Evolutionary conservation across 1,140 invertebrate genomes (phyloP), one percentile per base, ranked within the genome.

Genomic region (Drosophila trapezifrons): DNA sequence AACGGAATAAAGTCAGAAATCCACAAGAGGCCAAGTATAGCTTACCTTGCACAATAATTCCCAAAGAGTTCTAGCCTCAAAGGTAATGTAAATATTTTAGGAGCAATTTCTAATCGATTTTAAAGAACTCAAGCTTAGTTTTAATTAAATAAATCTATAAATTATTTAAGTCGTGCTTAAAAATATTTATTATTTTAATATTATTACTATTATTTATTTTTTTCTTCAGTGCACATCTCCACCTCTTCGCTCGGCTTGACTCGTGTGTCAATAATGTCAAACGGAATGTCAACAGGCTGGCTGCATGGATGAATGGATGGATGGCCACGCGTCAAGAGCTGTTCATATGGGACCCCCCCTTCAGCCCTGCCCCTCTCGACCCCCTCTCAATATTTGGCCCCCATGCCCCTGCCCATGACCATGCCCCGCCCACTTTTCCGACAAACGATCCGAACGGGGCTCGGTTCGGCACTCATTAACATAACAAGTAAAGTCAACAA

Each of bases 401-500:
- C 46, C n/a, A n/a, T 35, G 45, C 17, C 35, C 20, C 49, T 27
- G 13, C 3, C 43, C 51, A 20, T 52, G 51, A 54, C 51, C 51
- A 38, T 54, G 51, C 18, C 37, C 47, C 63, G 37, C 59, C 63
- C 54, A 73, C 64, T 46, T 64, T 49, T 65, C 64, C 59, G 42
- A 73, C 58, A 72, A 56, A 43, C 60, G 57, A 77, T 60, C 56
- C 29, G 69, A 29, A 25, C 43, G 78, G 46, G 29, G 8, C 49
- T 35, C 49, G 57, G 74, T 45, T 51, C 72, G 72, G 43, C 80
- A 79, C 83, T 86, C 84, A 86, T 86, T 86, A 86, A 86, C 83
- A 86, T 86, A 86, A 86, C 84, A 86, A 86, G 83, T 87, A 86
- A 87, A 87, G 83, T 86, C 83, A 86, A 86, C 83, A 86, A 86